These are phyloP conservation scores for Hylaeus anthracinus DNA, from an alignment of 1,140 invertebrate genomes.

Conservation along the genomic window DNA sequence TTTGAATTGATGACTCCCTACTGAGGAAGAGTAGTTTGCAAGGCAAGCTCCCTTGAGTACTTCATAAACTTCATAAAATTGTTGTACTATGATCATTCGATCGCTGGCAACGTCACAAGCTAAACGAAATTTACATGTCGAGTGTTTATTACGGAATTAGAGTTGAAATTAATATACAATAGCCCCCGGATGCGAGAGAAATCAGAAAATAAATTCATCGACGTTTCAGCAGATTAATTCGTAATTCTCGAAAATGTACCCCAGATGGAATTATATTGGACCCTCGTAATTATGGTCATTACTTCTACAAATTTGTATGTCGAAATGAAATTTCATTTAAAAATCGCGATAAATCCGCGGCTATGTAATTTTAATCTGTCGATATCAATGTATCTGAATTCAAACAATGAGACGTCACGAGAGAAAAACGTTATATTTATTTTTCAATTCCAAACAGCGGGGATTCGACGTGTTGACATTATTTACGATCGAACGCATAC, in stretches of 20 bases:
- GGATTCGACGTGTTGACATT: too few species aligned
- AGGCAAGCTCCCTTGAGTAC: background rate
- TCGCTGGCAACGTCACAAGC: too few species aligned
- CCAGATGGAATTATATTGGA: background rate
- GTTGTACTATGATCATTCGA: background rate
- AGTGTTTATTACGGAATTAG: background rate
- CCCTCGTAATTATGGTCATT: constrained; percentile 1
- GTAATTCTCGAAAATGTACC: background rate
- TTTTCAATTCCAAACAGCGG: too few species aligned
- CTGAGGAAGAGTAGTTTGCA: background rate
- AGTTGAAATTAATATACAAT: background rate
- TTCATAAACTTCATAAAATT: background rate
- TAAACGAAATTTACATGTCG: background rate
- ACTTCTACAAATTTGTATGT: background rate
- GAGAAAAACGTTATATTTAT: too few species aligned
- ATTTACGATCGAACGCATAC: too few species aligned
- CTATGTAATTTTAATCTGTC: too few species aligned
- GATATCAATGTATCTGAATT: background rate
- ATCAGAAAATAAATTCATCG: background rate
- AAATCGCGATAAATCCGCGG: background rate
- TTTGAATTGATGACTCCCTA: background rate
- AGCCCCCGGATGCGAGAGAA: background rate
- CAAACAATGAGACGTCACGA: background rate
- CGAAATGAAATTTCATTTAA: background rate
- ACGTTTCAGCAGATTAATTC: background rate